A percentile compares a stretch with the other conserved stretches of the same genome.
Evolutionary conservation across 2,113 vertebrate species (phyloP).

Genomic region (Mirza zaza): DNA sequence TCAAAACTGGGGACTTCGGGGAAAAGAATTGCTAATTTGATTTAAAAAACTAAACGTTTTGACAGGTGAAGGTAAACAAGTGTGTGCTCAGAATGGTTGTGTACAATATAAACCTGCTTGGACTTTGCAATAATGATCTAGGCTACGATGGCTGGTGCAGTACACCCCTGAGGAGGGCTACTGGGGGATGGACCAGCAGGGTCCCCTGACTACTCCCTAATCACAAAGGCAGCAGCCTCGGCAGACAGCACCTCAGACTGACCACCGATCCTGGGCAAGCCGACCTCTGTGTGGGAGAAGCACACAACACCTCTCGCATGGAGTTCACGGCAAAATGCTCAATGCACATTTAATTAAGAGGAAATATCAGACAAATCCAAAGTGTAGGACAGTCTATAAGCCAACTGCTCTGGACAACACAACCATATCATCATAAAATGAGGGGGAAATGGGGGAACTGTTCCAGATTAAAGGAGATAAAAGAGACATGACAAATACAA

Average conservation of each 20-base stretch:
- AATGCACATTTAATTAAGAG: neutral
- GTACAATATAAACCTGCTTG: neutral
- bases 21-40: neutral
- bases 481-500: fast-evolving
- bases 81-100: fast-evolving
- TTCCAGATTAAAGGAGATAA: too few relatives aligned
- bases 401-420: too few relatives aligned
- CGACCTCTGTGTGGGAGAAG: fast-evolving
- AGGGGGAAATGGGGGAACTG: fast-evolving
- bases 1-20: neutral
- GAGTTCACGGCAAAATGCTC: fast-evolving
- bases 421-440: fast-evolving
- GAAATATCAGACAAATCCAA: too few relatives aligned
- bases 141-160: fast-evolving
- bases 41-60: neutral
- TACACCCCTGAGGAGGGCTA: neutral
- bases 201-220: neutral
- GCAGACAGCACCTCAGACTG: neutral
- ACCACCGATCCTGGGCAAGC: neutral
- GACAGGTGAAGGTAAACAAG: neutral
- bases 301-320: fast-evolving
- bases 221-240: fast-evolving
- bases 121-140: fast-evolving
- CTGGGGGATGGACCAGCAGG: fast-evolving
- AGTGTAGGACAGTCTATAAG: fast-evolving